These are phyloP conservation scores for Osmerus mordax DNA, from an alignment of 2,113 vertebrate genomes.

Conservation along the genomic window DNA sequence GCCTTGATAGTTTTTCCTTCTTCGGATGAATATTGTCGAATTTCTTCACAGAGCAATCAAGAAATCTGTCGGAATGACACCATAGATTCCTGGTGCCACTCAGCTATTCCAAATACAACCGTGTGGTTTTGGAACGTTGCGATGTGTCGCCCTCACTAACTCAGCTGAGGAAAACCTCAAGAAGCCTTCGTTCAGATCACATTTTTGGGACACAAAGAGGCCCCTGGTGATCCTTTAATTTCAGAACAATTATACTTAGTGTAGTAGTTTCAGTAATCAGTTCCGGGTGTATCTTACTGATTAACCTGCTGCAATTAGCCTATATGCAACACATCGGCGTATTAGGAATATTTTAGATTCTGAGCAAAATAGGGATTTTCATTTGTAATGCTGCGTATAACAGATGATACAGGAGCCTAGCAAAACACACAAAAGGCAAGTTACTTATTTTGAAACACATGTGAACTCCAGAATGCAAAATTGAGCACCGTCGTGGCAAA, in stretches of 20 bases:
- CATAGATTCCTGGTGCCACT: slow-evolving; percentile 47
- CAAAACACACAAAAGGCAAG: slow-evolving; percentile 5
- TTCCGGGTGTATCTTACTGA: no score
- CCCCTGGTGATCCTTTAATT: no score
- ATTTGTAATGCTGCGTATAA: no score
- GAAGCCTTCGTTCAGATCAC: no score
- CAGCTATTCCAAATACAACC: slow-evolving; percentile 33
- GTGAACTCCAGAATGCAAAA: slow-evolving; percentile 27
- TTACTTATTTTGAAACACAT: slow-evolving; percentile 10
- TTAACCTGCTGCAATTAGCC: no score
- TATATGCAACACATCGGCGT: no score
- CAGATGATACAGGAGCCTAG: no score
- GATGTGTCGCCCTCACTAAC: slow-evolving; percentile 10
- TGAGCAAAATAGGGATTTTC: no score
- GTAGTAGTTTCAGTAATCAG: no score
- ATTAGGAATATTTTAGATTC: no score
- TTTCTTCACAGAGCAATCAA: slow-evolving; percentile 68
- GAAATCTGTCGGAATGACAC: slow-evolving; percentile 72
- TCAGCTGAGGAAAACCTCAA: neutral
- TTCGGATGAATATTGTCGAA: slow-evolving; percentile 59
- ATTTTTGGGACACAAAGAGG: no score
- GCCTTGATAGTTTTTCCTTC: slow-evolving; percentile 56
- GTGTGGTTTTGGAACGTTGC: slow-evolving; percentile 36
- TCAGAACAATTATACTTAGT: no score
- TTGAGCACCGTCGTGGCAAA: slow-evolving; percentile 25